Base-by-base conservation (phyloP, 2,888 invertebrate genomes). In the Aphrophora alni region DNA sequence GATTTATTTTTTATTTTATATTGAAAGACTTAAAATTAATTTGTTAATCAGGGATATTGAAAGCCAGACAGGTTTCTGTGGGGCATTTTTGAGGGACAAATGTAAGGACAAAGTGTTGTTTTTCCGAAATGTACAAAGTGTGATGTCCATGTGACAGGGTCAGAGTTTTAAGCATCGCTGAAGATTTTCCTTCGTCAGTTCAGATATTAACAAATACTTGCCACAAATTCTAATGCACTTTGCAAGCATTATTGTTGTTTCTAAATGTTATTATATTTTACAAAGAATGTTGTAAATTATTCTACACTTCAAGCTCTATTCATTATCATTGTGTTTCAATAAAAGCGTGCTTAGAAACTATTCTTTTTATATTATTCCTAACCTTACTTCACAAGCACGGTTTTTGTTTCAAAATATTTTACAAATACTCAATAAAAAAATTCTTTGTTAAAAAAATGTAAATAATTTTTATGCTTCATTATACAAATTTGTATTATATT, bases 81-180 rank as follows among this genome's bases (percentile, higher is more conserved):
- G 76, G 76, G 76, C 7, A 4, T 2, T 44, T 44, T 33, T 68
- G 27, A 26, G 33, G 77, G 69, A 14, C 10, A 4, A 51, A n/a
- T n/a, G n/a, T n/a, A 38, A 38, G 21, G 69, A 70, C 70, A 77
- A 77, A 68, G 33, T 77, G 38, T 76, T 68, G 76, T 59, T 69
- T 76, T 75, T 68, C 69, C 68, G 76, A 76, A 44, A 77, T 77
- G 77, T 77, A 77, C 77, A 77, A 77, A 77, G 77, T 77, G 71
- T 77, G 71, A 71, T 21, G 25, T 17, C 10, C 28, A 1, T 7
- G 25, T 59, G 70, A 3, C 27, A 26, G 21, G 21, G 33, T 27
- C 38, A 12, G 69, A 1, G 27, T 27, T 24, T 77, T 24, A 38
- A n/a, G 25, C 38, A 69, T 77, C 77, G 71, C 71, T 77, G 69